A percentile compares a stretch with the other conserved stretches of the same genome.
Conservation (phyloP, 2,888 invertebrate genomes). For the Selenia dentaria region DNA sequence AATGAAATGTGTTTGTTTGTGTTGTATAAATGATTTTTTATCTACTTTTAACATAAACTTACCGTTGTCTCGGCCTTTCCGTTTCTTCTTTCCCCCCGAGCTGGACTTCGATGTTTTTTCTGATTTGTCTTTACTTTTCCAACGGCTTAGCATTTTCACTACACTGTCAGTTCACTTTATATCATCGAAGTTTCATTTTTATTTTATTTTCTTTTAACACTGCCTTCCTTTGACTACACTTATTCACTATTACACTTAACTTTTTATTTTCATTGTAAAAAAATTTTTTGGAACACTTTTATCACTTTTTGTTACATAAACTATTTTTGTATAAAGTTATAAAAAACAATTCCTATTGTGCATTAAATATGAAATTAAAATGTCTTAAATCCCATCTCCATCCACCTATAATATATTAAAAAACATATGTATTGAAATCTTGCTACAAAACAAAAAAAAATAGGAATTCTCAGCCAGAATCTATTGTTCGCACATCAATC, state of each 20-base stretch:
- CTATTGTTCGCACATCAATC: no score
- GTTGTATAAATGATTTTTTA: no score
- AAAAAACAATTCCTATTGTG: neutral
- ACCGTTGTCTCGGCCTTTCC: slow-evolving; percentile 94
- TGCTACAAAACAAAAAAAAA: no score
- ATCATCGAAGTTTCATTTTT: slow-evolving; percentile 10
- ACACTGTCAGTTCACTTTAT: slow-evolving; percentile 33
- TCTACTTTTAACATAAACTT: slow-evolving; percentile 52
- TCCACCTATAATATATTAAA: no score
- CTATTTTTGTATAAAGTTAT: neutral
- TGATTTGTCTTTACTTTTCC: slow-evolving; percentile 94
- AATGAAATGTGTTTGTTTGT: no score
- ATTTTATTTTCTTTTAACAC: neutral
- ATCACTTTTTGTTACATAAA: slow-evolving; percentile 1
- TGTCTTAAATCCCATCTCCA: no score
- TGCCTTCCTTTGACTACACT: no score
- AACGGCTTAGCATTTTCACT: slow-evolving; percentile 89
- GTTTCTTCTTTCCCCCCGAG: slow-evolving; percentile 90
- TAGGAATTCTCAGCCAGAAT: no score
- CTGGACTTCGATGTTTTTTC: slow-evolving; percentile 86
- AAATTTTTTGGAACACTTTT: neutral
- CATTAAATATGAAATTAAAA: neutral
- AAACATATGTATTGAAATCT: no score
- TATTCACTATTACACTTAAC: slow-evolving; percentile 1
- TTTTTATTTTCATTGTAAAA: neutral